These are phyloP conservation scores for Dinocampus coccinellae DNA, from an alignment of 2,888 invertebrate species.

Conservation along the genomic window DNA sequence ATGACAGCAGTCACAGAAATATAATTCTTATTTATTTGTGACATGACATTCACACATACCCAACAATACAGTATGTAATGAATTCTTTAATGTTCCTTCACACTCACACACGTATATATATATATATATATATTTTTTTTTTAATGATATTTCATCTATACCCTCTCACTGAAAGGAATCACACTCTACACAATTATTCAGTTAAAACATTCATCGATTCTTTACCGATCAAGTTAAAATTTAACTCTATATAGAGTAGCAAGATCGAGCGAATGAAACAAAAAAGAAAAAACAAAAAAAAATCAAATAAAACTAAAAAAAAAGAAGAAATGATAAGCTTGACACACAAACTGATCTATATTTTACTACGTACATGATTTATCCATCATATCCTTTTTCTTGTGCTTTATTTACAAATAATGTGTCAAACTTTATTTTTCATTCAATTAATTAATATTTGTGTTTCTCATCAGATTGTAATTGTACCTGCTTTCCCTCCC, in stretches of 20 bases:
- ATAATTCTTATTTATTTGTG: not conserved
- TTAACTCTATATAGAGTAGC: not conserved
- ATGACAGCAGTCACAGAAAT: not conserved
- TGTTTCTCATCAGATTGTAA: not conserved
- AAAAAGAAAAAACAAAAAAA: not conserved
- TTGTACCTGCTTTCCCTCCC: not conserved
- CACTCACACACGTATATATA: no score
- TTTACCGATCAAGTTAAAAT: not conserved
- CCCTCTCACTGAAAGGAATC: not conserved
- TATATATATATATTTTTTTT: not conserved
- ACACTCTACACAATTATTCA: not conserved
- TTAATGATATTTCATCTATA: not conserved
- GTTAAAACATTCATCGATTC: not conserved
- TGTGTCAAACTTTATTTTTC: conserved; percentile 44
- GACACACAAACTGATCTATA: not conserved
- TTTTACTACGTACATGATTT: not conserved
- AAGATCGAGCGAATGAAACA: not conserved
- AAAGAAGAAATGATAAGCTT: no score
- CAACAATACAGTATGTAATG: not conserved
- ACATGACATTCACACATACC: not conserved
- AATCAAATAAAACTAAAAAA: conserved; percentile 17
- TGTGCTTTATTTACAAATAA: conserved; percentile 63
- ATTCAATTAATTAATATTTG: conserved; percentile 27
- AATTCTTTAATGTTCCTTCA: not conserved
- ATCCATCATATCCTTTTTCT: conserved; percentile 39